Conservation (phyloP, 2,113 vertebrate species). For the Panthera tigris region DNA sequence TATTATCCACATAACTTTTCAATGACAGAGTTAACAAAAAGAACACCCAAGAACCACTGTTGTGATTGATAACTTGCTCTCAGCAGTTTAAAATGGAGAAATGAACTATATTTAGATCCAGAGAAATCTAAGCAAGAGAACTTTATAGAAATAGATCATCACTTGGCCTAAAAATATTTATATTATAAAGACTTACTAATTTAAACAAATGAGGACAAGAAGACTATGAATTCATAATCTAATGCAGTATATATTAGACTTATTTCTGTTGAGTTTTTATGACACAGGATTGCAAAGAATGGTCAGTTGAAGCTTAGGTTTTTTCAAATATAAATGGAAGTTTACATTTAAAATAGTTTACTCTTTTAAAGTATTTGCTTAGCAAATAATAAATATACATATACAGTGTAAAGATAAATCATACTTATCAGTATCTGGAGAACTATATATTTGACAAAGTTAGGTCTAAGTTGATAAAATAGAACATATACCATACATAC, state of each 20-base stretch:
- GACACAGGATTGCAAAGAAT: slow-evolving; percentile 25
- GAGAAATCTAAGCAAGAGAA: slow-evolving; percentile 5
- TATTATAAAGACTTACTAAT: slow-evolving; percentile 12
- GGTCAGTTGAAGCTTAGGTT: not conserved
- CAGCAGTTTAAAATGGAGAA: slow-evolving; percentile 15
- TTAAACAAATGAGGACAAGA: slow-evolving; percentile 28
- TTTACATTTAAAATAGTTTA: slow-evolving; percentile 44
- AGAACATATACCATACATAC: not conserved
- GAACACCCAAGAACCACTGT: not conserved
- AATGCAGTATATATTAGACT: not conserved
- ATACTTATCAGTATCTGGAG: slow-evolving; percentile 20
- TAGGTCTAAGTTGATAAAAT: not conserved
- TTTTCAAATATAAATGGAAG: slow-evolving; percentile 32
- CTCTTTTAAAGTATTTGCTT: slow-evolving; percentile 35
- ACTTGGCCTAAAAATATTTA: not conserved
- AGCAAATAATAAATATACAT: not conserved
- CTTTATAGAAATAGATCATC: slow-evolving; percentile 28
- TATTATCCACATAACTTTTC: not conserved
- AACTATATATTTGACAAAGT: slow-evolving; percentile 22
- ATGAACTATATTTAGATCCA: slow-evolving; percentile 4
- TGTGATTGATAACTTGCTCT: not conserved
- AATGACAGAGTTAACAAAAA: slow-evolving; percentile 1
- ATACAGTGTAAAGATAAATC: slow-evolving; percentile 7
- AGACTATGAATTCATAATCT: slow-evolving; percentile 18
- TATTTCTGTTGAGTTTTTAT: slow-evolving; percentile 46